Percentiles rank a stretch among this genome's conserved stretches.
These are phyloP conservation scores for Drosophila parthenogenetica DNA, from an alignment of 2,888 invertebrate genomes.

Conservation along the genomic window DNA sequence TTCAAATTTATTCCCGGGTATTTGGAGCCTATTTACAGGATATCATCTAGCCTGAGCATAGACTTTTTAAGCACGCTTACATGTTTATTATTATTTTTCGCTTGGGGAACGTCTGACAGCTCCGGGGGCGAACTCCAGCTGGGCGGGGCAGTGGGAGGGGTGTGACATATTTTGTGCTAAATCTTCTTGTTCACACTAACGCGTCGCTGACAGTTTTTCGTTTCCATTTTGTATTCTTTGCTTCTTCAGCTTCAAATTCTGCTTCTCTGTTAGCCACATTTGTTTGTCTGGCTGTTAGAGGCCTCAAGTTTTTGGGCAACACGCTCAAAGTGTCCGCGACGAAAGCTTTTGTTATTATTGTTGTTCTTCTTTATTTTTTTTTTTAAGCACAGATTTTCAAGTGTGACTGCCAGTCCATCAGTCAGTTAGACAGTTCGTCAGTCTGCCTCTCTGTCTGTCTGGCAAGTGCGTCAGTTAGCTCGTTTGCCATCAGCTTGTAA, in stretches of 20 bases:
- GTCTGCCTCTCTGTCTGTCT: conserved; percentile 25
- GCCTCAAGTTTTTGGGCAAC: conserved; percentile 35
- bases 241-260: conserved; percentile 15
- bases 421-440: conserved; percentile 18
- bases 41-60: neutral
- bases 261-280: conserved; percentile 30
- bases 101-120: conserved; percentile 42
- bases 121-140: conserved; percentile 14
- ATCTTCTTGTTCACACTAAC: conserved; percentile 78
- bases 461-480: conserved; percentile 14
- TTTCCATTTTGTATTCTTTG: conserved; percentile 59
- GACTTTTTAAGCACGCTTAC: neutral
- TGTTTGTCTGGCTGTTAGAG: conserved; percentile 31
- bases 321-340: conserved; percentile 34
- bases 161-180: conserved; percentile 72
- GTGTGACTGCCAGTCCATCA: conserved; percentile 44
- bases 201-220: conserved; percentile 71
- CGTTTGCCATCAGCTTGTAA: conserved; percentile 23
- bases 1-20: neutral
- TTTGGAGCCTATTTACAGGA: neutral
- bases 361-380: conserved; percentile 39
- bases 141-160: conserved; percentile 18
- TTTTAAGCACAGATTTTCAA: conserved; percentile 56
- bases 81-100: conserved; percentile 18
- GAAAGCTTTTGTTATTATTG: conserved; percentile 32